Percentiles rank a stretch among this genome's conserved stretches.
phyloP scores from a whole-genome alignment of 1,140 invertebrate genomes.

The Drosophila bocqueti region DNA sequence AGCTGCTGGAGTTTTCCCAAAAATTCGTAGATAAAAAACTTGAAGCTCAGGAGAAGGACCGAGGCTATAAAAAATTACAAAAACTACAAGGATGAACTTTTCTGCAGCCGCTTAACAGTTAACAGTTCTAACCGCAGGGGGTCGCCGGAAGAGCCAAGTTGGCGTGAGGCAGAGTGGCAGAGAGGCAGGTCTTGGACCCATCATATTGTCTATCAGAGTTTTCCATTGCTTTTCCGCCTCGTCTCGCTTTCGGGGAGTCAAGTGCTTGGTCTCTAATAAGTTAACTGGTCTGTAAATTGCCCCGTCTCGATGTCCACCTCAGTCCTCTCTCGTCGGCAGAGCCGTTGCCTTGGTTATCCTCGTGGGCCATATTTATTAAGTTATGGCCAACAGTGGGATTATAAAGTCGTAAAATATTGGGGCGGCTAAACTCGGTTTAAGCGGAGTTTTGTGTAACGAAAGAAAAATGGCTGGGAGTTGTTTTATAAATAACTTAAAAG shows the following conservation, averaged over 20 bases:
- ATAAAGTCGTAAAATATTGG: conserved; percentile 20
- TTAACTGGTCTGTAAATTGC: conserved; percentile 77
- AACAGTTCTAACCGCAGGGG: conserved; percentile 62
- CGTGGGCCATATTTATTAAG: conserved; percentile 51
- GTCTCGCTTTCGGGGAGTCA: conserved; percentile 25
- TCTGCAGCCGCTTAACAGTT: conserved; percentile 67
- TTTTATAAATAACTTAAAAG: neutral
- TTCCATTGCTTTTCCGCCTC: neutral
- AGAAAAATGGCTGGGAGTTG: neutral
- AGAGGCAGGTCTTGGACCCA: neutral
- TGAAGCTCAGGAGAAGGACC: neutral
- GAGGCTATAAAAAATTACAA: conserved; percentile 34
- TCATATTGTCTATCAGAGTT: conserved; percentile 52
- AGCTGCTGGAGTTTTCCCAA: conserved; percentile 19
- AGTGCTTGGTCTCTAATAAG: conserved; percentile 62
- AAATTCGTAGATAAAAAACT: conserved; percentile 40
- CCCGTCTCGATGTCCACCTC: conserved; percentile 44
- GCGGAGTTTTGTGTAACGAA: neutral
- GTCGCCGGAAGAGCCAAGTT: neutral
- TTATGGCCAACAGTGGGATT: conserved; percentile 49
- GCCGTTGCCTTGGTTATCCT: conserved; percentile 33
- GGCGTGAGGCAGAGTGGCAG: too few species aligned
- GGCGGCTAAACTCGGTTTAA: neutral
- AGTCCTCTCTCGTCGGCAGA: neutral
- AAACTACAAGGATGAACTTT: conserved; percentile 62